Base-by-base conservation (phyloP, 2,797 vertebrate genomes). In the Lagocephalus sceleratus region DNA sequence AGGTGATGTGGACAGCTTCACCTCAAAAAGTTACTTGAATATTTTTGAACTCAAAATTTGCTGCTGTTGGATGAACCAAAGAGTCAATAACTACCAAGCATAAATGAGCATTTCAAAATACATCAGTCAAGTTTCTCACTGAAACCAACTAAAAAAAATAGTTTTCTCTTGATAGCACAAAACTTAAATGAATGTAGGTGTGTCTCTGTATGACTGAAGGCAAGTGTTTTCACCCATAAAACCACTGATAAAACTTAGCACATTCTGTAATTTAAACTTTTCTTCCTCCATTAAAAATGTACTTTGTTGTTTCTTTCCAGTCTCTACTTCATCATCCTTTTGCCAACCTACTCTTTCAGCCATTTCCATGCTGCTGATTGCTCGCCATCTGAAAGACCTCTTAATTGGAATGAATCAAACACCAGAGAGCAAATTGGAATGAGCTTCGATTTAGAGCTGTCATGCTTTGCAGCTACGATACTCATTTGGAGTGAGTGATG, bases 401-500 rank as follows among this genome's bases (percentile, higher is more conserved):
- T 79, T 79, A 81, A 87, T 86, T 87, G 53, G 65, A 86, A 85
- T 63, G 66, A 86, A 79, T 83, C 66, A 76, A 82, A 85, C 73
- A 66, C 73, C 61, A 76, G 71, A 79, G 71, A 81, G 69, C 73
- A 83, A 87, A 88, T 74, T 75, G 78, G 71, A 82, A 79, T 73
- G 75, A 75, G 81, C 78, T 82, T 73, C 78, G 69, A 85, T 80
- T 83, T 68, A 39, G 78, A 82, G 75, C 78, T 70, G 82, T 84
- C 79, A 81, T 83, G 86, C 63, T 86, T 86, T 85, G 75, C 85
- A 77, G 83, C 83, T 71, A 82, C 83, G 81, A 85, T 81, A 52
- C 76, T 79, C 45, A 59, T 81, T 88, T 70, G 73, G 70, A 85
- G 85, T 78, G 73, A 86, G 67, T 50, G 76, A 80, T 76, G 81